Evolutionary conservation across 1,140 invertebrate species (phyloP).

Genomic region (Anoplophora glabripennis): DNA sequence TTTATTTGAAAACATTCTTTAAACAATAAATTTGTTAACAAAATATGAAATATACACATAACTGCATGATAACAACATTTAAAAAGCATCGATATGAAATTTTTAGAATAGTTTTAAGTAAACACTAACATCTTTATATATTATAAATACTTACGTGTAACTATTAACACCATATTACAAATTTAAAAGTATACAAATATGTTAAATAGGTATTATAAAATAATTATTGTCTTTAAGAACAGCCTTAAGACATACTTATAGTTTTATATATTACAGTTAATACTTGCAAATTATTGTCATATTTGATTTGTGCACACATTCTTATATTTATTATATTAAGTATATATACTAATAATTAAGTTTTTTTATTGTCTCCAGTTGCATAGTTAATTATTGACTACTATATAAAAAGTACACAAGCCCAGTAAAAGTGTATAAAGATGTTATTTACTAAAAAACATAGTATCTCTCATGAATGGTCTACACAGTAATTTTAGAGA

Average conservation of each 20-base stretch:
- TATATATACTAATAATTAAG: neutral
- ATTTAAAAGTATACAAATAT: slow-evolving; percentile 1
- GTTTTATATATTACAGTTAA: neutral
- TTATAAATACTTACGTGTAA: neutral
- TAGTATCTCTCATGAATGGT: no score
- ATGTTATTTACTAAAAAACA: neutral
- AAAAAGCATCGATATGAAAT: slow-evolving; percentile 1
- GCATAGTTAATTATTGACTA: neutral
- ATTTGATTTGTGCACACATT: slow-evolving; percentile 6
- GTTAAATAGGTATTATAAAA: slow-evolving; percentile 1
- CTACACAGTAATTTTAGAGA: no score
- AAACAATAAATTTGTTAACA: no score
- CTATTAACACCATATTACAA: neutral
- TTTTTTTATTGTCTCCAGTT: neutral
- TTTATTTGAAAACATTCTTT: no score
- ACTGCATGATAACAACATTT: slow-evolving; percentile 3
- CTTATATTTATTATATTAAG: neutral
- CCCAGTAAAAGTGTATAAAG: neutral
- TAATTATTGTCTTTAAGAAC: slow-evolving; percentile 4
- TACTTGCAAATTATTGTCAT: slow-evolving; percentile 6
- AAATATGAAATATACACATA: no score
- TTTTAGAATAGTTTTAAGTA: slow-evolving; percentile 2
- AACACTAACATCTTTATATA: neutral
- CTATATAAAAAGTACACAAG: neutral
- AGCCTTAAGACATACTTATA: neutral